Evolutionary conservation across 2,888 invertebrate species (phyloP), one percentile per base, ranked within the genome.

Genomic region (Tinea pellionella): DNA sequence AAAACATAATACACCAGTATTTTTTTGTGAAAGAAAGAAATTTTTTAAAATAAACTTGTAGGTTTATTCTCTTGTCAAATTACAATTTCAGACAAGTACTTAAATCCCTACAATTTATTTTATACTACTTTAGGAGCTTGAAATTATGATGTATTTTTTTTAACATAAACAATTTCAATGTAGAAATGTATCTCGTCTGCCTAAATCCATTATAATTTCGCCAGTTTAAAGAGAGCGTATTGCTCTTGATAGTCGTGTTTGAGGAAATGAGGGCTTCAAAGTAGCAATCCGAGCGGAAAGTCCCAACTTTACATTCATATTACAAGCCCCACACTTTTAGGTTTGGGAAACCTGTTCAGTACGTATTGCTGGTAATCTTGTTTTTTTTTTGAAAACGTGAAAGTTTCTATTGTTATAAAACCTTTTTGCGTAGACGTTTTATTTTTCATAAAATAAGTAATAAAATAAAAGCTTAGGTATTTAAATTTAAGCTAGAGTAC

Each of bases 231-330:
- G 63, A 61, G 63, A 63, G 62, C 61, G 37, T 57, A 57, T 57
- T 32, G 32, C 57, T 57, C 57, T 61, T 61, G 63, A 66, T 61
- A 59, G 63, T 60, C 63, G 59, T 62, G 62, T 66, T 65, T 61
- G 57, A 64, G 65, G 63, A 60, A 64, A 66, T 67, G 47, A 63
- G 65, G 63, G 64, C 65, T 60, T 65, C 61, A 61, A 62, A 64
- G 63, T 57, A 13, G 57, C 64, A 68, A 65, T 66, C 63, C 63
- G 61, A 58, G 65, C 59, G 60, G 62, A 65, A 57, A 57, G 61
- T 59, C 65, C 59, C 53, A 59, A 61, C 63, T 65, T 65, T 65
- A 68, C 65, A 66, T 69, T 68, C 66, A 65, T 65, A 69, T 65
- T 66, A 65, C 64, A 59, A 63, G 61, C 65, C 64, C 64, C 64